Conservation (phyloP, 2,113 vertebrate species). For the Podocnemis expansa region DNA sequence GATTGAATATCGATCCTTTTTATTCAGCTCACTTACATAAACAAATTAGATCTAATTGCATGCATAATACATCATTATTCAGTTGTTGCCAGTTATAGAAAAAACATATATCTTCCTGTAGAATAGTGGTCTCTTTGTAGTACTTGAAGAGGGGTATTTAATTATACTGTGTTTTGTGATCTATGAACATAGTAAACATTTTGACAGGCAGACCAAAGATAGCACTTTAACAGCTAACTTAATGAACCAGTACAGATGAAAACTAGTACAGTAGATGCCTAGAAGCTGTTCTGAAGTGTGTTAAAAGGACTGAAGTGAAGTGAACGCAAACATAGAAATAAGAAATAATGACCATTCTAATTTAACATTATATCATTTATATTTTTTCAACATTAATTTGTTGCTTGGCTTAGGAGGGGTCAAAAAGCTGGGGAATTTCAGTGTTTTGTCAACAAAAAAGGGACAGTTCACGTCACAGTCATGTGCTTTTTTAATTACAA, state of each 20-base stretch:
- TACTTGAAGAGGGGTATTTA: constrained; percentile 46
- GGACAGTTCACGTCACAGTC: not conserved
- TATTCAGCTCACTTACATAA: constrained; percentile 78
- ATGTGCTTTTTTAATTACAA: not conserved
- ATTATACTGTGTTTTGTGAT: constrained; percentile 55
- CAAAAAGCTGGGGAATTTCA: not conserved
- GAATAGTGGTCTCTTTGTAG: constrained; percentile 64
- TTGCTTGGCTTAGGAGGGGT: not conserved
- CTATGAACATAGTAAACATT: constrained; percentile 21
- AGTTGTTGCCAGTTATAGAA: constrained; percentile 69
- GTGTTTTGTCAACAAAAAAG: not conserved
- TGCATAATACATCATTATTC: constrained; percentile 75
- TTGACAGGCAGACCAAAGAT: not conserved
- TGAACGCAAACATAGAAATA: not conserved
- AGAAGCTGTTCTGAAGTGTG: not conserved
- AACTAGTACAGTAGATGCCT: not conserved
- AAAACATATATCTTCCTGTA: constrained; percentile 40
- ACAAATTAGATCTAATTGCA: constrained; percentile 81
- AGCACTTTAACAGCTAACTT: not conserved
- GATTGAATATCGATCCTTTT: constrained; percentile 79
- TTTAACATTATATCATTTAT: not conserved
- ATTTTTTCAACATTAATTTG: not conserved
- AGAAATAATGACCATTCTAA: not conserved
- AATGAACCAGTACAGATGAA: not conserved
- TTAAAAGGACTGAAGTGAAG: not conserved